phyloP scores from a whole-genome alignment of 2,888 invertebrate genomes.

The Lissonota sp. region DNA sequence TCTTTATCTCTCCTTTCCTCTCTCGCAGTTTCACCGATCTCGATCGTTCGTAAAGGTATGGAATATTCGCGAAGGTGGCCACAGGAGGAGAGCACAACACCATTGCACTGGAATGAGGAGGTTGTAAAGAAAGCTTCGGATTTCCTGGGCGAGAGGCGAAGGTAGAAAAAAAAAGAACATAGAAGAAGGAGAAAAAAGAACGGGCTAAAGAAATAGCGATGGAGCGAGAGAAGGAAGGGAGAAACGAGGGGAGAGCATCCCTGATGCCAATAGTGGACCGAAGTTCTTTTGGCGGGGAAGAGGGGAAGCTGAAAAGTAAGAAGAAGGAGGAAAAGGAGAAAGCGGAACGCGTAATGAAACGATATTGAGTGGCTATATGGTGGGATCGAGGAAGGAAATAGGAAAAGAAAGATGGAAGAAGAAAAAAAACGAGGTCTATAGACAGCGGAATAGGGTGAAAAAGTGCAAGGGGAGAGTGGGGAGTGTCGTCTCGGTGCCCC shows the following conservation, averaged over 20 bases:
- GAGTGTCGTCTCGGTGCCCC: conserved; percentile 64
- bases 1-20: neutral
- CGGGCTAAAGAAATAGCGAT: conserved; percentile 43
- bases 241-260: conserved; percentile 29
- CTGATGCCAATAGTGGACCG: conserved; percentile 56
- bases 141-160: conserved; percentile 49
- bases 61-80: conserved; percentile 61
- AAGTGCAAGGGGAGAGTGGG: conserved; percentile 51
- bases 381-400: conserved; percentile 57
- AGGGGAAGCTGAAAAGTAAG: conserved; percentile 5
- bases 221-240: conserved; percentile 44
- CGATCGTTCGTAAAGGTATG: conserved; percentile 32
- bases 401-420: conserved; percentile 34
- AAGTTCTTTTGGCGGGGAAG: conserved; percentile 27
- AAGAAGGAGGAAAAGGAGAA: conserved; percentile 63
- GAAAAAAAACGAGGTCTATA: conserved; percentile 19
- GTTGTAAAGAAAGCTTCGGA: conserved; percentile 51
- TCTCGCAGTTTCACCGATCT: conserved; percentile 8
- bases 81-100: conserved; percentile 53
- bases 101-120: conserved; percentile 24
- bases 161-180: conserved; percentile 9
- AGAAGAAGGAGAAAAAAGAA: conserved; percentile 13
- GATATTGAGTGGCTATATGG: conserved; percentile 79
- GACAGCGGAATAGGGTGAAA: conserved; percentile 50
- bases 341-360: conserved; percentile 82